Base-by-base conservation (phyloP, 2,888 invertebrate species). In the Anorthoa munda region DNA sequence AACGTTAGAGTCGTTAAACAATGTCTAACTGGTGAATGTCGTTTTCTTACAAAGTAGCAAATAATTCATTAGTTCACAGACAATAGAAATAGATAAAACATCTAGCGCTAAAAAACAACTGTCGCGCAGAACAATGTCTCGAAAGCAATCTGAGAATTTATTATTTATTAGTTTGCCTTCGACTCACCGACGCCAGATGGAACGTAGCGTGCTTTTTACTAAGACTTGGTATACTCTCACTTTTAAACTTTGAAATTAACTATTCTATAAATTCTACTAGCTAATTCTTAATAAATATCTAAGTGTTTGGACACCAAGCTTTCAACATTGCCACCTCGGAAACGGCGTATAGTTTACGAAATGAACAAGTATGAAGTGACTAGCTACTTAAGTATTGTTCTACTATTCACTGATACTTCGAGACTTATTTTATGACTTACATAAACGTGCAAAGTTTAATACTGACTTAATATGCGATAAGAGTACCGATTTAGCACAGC, bases 1-100 rank as follows among this genome's bases (percentile, higher is more conserved):
- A 85, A 82, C 82, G 77, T 81, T 85, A 79, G 81, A 86, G 83
- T 83, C 85, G 72, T 85, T 81, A 89, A 92, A 93, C 94, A 94
- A 94, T 94, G 94, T 93, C 94, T 90, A 88, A 88, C 88, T 92
- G 93, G 94, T 93, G 92, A 92, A 92, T 90, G 87, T 89, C 88
- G 72, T 63, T 79, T 73, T 80, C 71, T 79, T 79, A 81, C 61
- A 78, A 81, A 74, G 70, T 75, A 68, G 70, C 69, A 82, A 79
- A 74, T 75, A 77, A 77, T 63, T 76, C 67, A 77, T 85, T 81
- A 86, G 79, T 81, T 74, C 66, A 84, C 77, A 81, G 71, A 83
- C 89, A 90, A 88, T 88, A 85, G 87, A 88, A 88, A 86, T 85
- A 86, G 85, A 86, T 84, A 79, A 81, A 73, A 82, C 72, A 81